Base-by-base conservation (phyloP, 2,888 invertebrate species). In the Orthonychiurus folsomi region DNA sequence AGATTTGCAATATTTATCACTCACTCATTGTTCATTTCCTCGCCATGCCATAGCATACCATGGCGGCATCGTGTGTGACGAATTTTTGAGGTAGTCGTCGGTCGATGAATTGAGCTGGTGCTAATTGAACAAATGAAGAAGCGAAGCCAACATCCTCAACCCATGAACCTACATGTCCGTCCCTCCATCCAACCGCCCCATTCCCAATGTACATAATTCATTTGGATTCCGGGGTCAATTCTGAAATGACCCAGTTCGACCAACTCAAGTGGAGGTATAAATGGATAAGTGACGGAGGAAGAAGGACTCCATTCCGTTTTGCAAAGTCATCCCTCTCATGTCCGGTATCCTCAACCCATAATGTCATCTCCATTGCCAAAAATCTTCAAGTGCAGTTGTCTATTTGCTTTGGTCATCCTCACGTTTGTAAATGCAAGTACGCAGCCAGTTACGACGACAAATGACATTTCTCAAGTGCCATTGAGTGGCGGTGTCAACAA, bases 261-360 rank as follows among this genome's bases (percentile, higher is more conserved):
- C 37, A 37, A 37, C 5, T 37, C 15, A 15, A 37, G 37, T 37
- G 37, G 5, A n/a, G 9, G 37, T 37, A 37, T 37, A 37, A 37
- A 37, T 37, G 37, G 9, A 37, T 15, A 37, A 15, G 9, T 5
- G 37, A 37, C n/a, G n/a, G 37, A 37, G 37, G 37, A 37, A 37
- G 37, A 37, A 9, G 37, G 37, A 37, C 37, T 37, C 15, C 37
- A 37, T 37, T 37, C 15, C 15, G 37, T 37, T 37, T 37, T 37
- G 37, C 37, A 37, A 9, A 9, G 37, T 37, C 37, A 37, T 37
- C 37, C 37, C 15, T 37, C 37, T 37, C 37, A 37, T 37, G 37
- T 37, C 37, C 37, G 37, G 37, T 37, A n/a, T n/a, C n/a, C n/a
- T n/a, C n/a, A n/a, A n/a, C n/a, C 37, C 37, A 37, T 37, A 37